Percentiles rank a stretch among this genome's conserved stretches.
phyloP scores from a whole-genome alignment of 2,113 vertebrate species.

The Lophura nycthemera region DNA sequence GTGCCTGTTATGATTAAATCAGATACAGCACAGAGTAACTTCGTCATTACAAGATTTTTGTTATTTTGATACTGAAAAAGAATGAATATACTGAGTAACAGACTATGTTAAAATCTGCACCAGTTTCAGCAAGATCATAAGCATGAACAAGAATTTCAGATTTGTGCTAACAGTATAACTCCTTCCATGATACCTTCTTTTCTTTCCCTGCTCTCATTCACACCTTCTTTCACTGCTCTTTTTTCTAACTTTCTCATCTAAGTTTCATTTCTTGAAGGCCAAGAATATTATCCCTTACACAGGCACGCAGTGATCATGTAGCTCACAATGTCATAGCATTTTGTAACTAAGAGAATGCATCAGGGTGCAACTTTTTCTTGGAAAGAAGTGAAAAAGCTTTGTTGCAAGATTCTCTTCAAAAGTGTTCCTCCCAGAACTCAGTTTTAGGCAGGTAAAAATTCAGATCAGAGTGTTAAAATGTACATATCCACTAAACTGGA shows the following conservation, averaged over 20 bases:
- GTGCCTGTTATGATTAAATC: background rate
- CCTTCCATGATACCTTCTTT: background rate
- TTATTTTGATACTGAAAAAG: background rate
- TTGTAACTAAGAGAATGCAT: background rate
- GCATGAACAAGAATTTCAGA: background rate
- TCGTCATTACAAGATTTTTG: background rate
- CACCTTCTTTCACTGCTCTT: background rate
- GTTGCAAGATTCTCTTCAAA: background rate
- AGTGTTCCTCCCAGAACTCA: background rate
- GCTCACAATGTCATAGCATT: background rate
- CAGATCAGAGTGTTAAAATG: background rate
- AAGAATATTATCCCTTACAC: background rate
- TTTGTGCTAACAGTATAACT: background rate
- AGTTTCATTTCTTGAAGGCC: background rate
- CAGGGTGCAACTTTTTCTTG: background rate
- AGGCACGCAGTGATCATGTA: background rate
- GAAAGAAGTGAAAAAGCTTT: background rate
- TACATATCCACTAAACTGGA: background rate
- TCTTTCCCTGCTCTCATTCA: background rate
- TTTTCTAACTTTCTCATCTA: background rate
- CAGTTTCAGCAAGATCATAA: background rate
- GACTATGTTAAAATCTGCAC: background rate
- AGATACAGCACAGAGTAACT: background rate
- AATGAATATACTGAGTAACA: background rate
- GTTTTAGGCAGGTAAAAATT: background rate